phyloP scores from a whole-genome alignment of 2,797 vertebrate species.

The Tinamus major region DNA sequence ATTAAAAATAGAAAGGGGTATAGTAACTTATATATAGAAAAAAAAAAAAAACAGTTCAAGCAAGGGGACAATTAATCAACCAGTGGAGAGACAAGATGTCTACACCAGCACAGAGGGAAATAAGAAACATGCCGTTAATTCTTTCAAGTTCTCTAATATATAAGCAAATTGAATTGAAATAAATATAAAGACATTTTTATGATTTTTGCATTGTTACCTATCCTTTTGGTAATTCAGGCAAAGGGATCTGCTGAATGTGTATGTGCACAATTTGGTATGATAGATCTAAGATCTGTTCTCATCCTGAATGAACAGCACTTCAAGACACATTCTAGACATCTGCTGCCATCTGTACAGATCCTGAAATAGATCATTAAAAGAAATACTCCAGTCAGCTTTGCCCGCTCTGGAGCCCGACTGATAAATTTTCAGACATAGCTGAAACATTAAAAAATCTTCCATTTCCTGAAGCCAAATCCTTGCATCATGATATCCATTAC shows the following conservation, averaged over 20 bases:
- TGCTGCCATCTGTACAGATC: background rate
- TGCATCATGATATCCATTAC: constrained; percentile 10
- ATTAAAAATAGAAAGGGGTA: constrained; percentile 39
- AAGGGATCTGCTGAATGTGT: background rate
- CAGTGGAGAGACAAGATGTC: background rate
- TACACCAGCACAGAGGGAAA: background rate
- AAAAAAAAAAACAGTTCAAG: constrained; percentile 32
- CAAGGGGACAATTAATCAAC: constrained; percentile 31
- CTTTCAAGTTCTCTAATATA: background rate
- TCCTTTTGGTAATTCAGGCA: background rate
- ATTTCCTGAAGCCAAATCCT: constrained; percentile 2
- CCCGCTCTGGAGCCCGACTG: background rate
- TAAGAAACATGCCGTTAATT: constrained; percentile 11
- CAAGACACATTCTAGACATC: background rate
- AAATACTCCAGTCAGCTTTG: constrained; percentile 4
- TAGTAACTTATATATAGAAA: background rate
- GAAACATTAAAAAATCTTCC: constrained; percentile 3
- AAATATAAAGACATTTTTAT: background rate
- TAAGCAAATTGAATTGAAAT: background rate
- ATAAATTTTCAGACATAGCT: background rate
- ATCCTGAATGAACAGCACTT: background rate
- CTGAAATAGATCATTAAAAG: constrained; percentile 12
- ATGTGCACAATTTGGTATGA: background rate
- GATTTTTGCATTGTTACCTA: background rate
- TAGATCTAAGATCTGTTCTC: background rate